Evolutionary conservation across 2,888 invertebrate species (phyloP), one percentile per base, ranked within the genome.

Genomic region (Leptura quadrifasciata): DNA sequence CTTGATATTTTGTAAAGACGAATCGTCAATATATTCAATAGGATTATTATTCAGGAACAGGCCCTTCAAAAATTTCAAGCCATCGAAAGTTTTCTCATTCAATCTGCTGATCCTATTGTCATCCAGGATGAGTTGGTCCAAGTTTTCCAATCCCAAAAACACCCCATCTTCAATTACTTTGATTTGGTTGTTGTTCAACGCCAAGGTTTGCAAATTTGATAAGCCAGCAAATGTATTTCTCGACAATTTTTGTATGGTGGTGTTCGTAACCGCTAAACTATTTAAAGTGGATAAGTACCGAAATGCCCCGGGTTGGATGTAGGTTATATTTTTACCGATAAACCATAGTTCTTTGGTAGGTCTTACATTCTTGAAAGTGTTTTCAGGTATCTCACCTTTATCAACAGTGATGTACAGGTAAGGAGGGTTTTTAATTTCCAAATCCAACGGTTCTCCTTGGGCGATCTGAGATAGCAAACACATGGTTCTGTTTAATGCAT

Each of bases 221-320:
- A 71, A 12, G 1, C 71, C 71, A 15, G 5, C 27, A 24, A 71
- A 63, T 5, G 71, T 63, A 31, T 54, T 71, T 21, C 17, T 71
- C 4, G 52, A 20, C 27, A 71, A 20, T n/a, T 47, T 52, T 15
- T 39, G 12, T 35, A 77, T 54, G 3, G 72, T 64, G 10, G 77
- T 77, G 55, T 77, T 75, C 1, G 69, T 75, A 0, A 77, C 65
- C 12, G 75, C 75, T 12, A 77, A 65, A 39, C 67, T 77, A 12
- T 70, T 72, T 6, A 77, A 35, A 12, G 63, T 70, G 1, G 73
- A 61, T 5, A 69, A 21, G 27, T 75, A n/a, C 9, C 39, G 35
- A 52, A 77, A 77, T 0, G 77, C 77, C 15, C 75, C 75, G 1
- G 77, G 75, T 55, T 75, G 77, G n/a, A 77, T 72, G 65, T 67